These are phyloP conservation scores for Encarsia formosa DNA, from an alignment of 2,888 invertebrate genomes.

Conservation along the genomic window DNA sequence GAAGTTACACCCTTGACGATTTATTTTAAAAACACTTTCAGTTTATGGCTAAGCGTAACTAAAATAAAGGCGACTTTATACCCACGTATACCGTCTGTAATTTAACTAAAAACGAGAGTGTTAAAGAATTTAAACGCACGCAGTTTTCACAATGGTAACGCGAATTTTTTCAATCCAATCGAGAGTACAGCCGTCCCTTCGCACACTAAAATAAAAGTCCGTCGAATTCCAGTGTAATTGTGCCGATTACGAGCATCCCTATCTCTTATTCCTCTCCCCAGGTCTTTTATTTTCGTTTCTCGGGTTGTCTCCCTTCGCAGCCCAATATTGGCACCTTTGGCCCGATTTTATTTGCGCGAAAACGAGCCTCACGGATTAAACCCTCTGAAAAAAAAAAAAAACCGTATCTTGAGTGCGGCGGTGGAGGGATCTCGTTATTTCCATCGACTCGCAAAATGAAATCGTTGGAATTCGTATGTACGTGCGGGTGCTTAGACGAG, in stretches of 20 bases:
- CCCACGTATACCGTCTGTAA: constrained; percentile 9
- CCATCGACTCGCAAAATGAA: constrained; percentile 17
- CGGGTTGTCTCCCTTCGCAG: not conserved
- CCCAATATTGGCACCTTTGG: constrained; percentile 18
- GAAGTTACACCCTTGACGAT: not conserved
- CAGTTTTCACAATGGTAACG: constrained; percentile 5
- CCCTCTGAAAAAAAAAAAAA: constrained; percentile 3
- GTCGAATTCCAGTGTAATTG: constrained; percentile 24
- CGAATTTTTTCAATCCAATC: constrained; percentile 27
- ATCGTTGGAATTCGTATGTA: constrained; percentile 21
- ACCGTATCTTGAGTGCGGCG: not conserved
- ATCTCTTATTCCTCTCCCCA: constrained; percentile 5
- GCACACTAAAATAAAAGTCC: constrained; percentile 25
- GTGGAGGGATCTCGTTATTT: constrained; percentile 7
- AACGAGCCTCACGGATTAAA: constrained; percentile 17
- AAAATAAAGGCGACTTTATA: no score
- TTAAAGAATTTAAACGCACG: constrained; percentile 23
- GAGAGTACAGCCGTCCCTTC: constrained; percentile 10
- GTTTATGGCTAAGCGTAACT: no score
- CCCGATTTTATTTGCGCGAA: constrained; percentile 20
- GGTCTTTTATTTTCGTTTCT: constrained; percentile 5
- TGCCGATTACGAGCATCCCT: constrained; percentile 21
- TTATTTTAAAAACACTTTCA: not conserved
- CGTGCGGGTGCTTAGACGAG: no score
- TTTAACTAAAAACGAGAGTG: constrained; percentile 16